Evolutionary conservation across 2,888 invertebrate species (phyloP), one percentile per base, ranked within the genome.

Genomic region (Thymelicus sylvestris): DNA sequence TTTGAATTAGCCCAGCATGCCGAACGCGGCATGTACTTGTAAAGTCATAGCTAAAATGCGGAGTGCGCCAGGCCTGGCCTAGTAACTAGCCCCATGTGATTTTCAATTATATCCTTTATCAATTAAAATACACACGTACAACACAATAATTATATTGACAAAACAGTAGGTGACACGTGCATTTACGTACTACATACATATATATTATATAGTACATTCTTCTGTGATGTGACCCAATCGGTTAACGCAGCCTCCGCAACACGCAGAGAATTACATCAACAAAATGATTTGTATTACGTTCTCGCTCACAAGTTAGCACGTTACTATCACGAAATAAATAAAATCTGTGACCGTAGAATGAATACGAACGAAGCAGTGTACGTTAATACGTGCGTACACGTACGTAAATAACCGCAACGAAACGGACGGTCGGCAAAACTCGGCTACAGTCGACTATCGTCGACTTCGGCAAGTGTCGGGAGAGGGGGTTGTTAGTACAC

Each of bases 361-460:
- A 3, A 52, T 19, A 15, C 50, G n/a, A 50, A 50, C 48, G 50
- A 19, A 52, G 19, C 44, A 0, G 50, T 19, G 50, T 52, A 2
- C 31, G 31, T 31, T 31, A 31, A 31, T 31, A 19, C 4, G 5
- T 47, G 47, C 13, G 44, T 24, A 66, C 55, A 66, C 55, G 19
- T 59, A 24, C 10, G 41, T 19, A 52, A 59, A 6, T 12, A 19
- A 52, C 50, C 61, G 67, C 50, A 67, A 67, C 61, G 48, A 39
- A 67, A 61, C 50, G 47, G 38, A 48, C 61, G 24, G 61, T 67
- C 61, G 67, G 67, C 67, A 67, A 67, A 67, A 61, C 67, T 67
- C 67, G 67, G 61, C 61, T 67, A 39, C 61, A 41, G 67, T 67
- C 66, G 66, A 59, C 66, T 47, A 59, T 47, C 59, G 66, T 59